These are phyloP conservation scores for Cairina moschata DNA, from an alignment of 2,113 vertebrate species.

Conservation along the genomic window DNA sequence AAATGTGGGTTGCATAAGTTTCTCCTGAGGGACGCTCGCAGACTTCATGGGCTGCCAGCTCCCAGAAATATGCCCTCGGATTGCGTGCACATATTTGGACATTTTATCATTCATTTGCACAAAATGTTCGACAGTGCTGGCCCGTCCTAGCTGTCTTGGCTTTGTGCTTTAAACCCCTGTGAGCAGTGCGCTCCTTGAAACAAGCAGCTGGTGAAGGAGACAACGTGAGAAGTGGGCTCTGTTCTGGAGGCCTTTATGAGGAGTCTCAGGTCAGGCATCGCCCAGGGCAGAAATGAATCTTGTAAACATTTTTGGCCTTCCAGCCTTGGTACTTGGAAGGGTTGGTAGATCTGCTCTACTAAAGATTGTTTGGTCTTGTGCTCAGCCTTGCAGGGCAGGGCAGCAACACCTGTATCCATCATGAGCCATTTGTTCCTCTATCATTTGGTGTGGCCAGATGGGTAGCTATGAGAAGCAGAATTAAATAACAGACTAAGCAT, in stretches of 20 bases:
- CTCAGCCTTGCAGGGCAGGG: background rate
- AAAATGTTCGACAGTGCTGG: slow-evolving; percentile 10
- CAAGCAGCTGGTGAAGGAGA: background rate
- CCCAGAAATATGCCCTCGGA: slow-evolving; percentile 49
- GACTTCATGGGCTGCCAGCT: slow-evolving; percentile 50
- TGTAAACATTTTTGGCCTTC: background rate
- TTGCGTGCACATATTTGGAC: slow-evolving; percentile 68
- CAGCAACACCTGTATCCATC: background rate
- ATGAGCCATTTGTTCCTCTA: rapidly evolving
- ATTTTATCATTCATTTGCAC: slow-evolving; percentile 34
- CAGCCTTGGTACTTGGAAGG: background rate
- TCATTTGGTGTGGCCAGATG: background rate
- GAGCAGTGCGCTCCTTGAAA: background rate
- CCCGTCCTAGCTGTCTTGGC: background rate
- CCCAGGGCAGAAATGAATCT: background rate
- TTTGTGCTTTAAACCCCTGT: background rate
- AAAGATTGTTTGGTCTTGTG: background rate
- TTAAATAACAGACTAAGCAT: background rate
- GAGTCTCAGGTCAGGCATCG: background rate
- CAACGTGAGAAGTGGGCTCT: rapidly evolving
- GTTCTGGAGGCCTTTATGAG: background rate
- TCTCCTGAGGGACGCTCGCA: slow-evolving; percentile 52
- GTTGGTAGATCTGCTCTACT: background rate
- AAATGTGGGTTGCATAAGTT: slow-evolving; percentile 33
- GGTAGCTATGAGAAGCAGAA: background rate